Base-by-base conservation (phyloP, 2,113 vertebrate genomes). In the Oreochromis tanganicae region DNA sequence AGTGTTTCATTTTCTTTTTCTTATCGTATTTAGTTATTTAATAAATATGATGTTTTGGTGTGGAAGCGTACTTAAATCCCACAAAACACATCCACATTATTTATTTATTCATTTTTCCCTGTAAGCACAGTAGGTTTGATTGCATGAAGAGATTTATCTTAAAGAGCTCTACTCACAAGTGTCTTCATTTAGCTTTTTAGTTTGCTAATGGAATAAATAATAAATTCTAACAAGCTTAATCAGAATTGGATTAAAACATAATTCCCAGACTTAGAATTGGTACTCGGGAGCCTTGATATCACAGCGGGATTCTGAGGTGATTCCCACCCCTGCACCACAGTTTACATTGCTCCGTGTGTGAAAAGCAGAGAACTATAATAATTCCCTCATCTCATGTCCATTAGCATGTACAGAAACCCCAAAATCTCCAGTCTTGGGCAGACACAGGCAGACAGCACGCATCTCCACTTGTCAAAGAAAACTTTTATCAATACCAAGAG, bases 401-500 rank as follows among this genome's bases (percentile, higher is more conserved):
- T 94, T 94, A 90, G 89, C 91, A 93, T 95, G 93, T 92, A 90
- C 32, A 57, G 80, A 92, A 92, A 83, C 83, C 86, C 88, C 89
- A 90, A 91, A 94, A 92, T 91, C 94, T 90, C 94, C 91, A 90
- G 89, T 94, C 88, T 90, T 89, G 93, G 93, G 93, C 88, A 93
- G 88, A 92, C 87, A 32, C 85, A 86, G 87, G 94, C 92, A 95
- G 94, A 94, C 91, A 89, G 91, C 94, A 88, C 36, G 66, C 93
- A 92, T 95, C 95, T 94, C 93, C 87, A 90, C 95, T 95, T 95
- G 95, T 96, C 96, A 95, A 94, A 96, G 95, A 94, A 96, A 97
- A 97, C 96, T 97, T 97, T 96, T 96, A 96, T 96, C 95, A 95
- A 95, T 96, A 96, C 95, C 95, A 95, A 94, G 94, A 96, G 95